These are phyloP conservation scores for Archaeoteleia sp. DNA, from an alignment of 2,888 invertebrate species.

Conservation along the genomic window DNA sequence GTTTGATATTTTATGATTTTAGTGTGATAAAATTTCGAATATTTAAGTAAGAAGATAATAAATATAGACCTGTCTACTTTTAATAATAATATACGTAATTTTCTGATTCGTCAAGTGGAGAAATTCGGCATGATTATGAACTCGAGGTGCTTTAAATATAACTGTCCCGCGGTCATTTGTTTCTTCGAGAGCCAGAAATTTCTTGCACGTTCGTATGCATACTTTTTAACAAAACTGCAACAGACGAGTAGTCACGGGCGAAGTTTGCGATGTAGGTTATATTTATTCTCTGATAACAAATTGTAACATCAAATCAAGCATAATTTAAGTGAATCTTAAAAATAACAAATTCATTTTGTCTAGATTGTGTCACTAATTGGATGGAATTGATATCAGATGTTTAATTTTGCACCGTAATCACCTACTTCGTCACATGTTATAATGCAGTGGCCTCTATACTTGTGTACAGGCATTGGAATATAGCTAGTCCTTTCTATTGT, in stretches of 20 bases:
- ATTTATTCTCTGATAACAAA: too few relatives aligned
- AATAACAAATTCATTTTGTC: too few relatives aligned
- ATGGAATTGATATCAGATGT: constrained; percentile 33
- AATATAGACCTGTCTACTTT: background rate
- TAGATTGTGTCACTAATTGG: too few relatives aligned
- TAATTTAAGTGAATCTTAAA: too few relatives aligned
- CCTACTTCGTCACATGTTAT: constrained; percentile 5
- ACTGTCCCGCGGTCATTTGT: constrained; percentile 5
- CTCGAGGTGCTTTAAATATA: constrained; percentile 19
- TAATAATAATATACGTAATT: background rate
- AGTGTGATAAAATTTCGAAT: too few relatives aligned
- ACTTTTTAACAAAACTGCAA: background rate
- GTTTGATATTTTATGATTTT: too few relatives aligned
- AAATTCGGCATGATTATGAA: too few relatives aligned
- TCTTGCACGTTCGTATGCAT: background rate
- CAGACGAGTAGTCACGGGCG: too few relatives aligned
- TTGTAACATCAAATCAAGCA: too few relatives aligned
- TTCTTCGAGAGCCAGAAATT: background rate
- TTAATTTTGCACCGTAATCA: constrained; percentile 13
- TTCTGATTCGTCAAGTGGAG: background rate
- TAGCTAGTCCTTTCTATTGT: constrained; percentile 60
- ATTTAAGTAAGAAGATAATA: too few relatives aligned
- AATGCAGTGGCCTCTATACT: constrained; percentile 40
- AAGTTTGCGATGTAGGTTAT: too few relatives aligned
- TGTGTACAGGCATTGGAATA: constrained; percentile 58